Base-by-base conservation (phyloP, 1,140 invertebrate species). In the Microplitis mediator region DNA sequence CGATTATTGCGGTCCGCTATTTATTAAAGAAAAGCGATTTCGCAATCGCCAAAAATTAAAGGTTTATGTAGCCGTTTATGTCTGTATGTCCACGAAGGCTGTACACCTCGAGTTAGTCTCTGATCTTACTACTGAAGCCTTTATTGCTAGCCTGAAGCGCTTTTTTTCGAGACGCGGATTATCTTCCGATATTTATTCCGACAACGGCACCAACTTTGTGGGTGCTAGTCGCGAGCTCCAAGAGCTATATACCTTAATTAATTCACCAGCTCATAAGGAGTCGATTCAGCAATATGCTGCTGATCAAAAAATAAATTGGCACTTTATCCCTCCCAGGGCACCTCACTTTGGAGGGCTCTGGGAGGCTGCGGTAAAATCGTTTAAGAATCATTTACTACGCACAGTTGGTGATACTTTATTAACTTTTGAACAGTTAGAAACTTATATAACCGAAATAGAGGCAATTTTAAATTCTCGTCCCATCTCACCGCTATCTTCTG, bases 141-240 rank as follows among this genome's bases (percentile, higher is more conserved):
- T 69, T 31, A 16, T 69, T 8, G 52, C 67, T 0, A 35, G 39
- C 9, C 16, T 61, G 4, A 3, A 50, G 1, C n/a, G 68, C 34
- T 70, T 61, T 34, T 34, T 62, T 51, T 2, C 56, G 13, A 0
- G 58, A 39, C 36, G 68, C 32, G 68, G 68, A 34, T 45, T 9
- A 4, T 58, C 16, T n/a, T n/a, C 36, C 50, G 23, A 36, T 8
- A 70, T 70, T 3, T 36, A 60, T 39, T 50, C 56, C 0, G 68
- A 70, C 23, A 70, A 70, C 31, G 68, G 35, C 1, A 60, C 32
- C 14, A 69, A 69, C 35, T 69, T 69, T 2, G n/a, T 36, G 23
- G 51, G 67, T 2, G 52, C 66, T 6, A 62, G 14, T 36, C 34
- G 56, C 11, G 39, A 31, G 51, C 51, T 62, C 4, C 45, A 56